Evolutionary conservation across 2,113 vertebrate genomes (phyloP).

Genomic region (Myiagra hebetior): DNA sequence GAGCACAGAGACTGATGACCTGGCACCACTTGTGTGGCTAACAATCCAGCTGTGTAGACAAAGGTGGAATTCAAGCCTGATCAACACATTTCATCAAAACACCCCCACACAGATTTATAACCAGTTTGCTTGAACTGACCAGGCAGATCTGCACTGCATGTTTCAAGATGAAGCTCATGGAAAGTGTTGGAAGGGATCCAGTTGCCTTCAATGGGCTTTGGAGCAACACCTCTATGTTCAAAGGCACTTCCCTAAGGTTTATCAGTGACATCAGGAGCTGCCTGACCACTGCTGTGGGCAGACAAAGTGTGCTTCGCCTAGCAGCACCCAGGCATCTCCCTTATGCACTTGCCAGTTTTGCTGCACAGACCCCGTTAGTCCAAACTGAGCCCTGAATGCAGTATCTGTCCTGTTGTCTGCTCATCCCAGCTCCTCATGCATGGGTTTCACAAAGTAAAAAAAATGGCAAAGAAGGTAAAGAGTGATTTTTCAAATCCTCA

Average conservation of each 20-base stretch:
- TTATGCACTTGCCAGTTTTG: not conserved
- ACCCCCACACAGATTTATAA: not conserved
- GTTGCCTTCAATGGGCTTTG: not conserved
- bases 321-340: not conserved
- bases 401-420: not conserved
- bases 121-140: not conserved
- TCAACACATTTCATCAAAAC: not conserved
- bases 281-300: not conserved
- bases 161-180: not conserved
- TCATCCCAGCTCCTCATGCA: not conserved
- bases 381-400: not conserved
- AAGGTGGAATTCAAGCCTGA: not conserved
- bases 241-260: not conserved
- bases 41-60: not conserved
- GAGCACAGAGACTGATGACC: not conserved
- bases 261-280: not conserved
- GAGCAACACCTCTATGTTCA: not conserved
- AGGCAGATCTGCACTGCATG: fast-evolving
- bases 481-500: not conserved
- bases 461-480: not conserved
- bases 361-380: fast-evolving
- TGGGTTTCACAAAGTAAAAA: not conserved
- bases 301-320: fast-evolving
- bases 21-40: not conserved
- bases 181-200: not conserved